Percentiles rank a stretch among this genome's conserved stretches.
Conservation (phyloP, 1,140 invertebrate genomes). For the Sinonovacula constricta region DNA sequence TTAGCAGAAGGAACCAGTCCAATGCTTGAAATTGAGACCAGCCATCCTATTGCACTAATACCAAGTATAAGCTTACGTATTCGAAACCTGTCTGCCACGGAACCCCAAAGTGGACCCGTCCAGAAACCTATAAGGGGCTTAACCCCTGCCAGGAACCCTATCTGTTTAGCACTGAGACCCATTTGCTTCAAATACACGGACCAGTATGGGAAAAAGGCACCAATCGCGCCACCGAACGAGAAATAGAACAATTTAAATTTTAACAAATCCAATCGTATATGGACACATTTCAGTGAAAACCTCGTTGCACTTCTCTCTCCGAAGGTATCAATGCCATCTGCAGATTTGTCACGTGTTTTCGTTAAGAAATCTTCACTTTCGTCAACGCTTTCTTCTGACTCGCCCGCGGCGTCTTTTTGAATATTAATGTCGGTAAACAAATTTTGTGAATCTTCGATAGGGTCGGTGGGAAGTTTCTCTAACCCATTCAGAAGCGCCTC, state of each 20-base stretch:
- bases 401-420: too few relatives aligned
- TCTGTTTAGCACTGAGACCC: constrained; percentile 47
- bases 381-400: too few relatives aligned
- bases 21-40: constrained; percentile 36
- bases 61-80: constrained; percentile 30
- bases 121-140: constrained; percentile 36
- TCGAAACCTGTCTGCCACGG: constrained; percentile 42
- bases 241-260: constrained; percentile 49
- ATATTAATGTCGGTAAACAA: too few relatives aligned
- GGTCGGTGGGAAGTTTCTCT: too few relatives aligned
- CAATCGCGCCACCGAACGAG: constrained; percentile 48
- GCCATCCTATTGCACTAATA: constrained; percentile 37
- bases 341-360: too few relatives aligned
- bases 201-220: constrained; percentile 42
- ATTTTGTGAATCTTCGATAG: too few relatives aligned
- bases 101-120: constrained; percentile 45
- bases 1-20: constrained; percentile 33
- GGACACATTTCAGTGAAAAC: too few relatives aligned
- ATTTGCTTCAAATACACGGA: constrained; percentile 50
- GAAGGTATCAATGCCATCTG: too few relatives aligned
- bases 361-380: too few relatives aligned
- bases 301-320: too few relatives aligned
- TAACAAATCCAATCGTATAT: constrained; percentile 1
- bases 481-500: too few relatives aligned
- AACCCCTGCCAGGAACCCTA: constrained; percentile 39